These are phyloP conservation scores for Euborellia annulipes DNA, from an alignment of 1,140 invertebrate genomes.

Conservation along the genomic window DNA sequence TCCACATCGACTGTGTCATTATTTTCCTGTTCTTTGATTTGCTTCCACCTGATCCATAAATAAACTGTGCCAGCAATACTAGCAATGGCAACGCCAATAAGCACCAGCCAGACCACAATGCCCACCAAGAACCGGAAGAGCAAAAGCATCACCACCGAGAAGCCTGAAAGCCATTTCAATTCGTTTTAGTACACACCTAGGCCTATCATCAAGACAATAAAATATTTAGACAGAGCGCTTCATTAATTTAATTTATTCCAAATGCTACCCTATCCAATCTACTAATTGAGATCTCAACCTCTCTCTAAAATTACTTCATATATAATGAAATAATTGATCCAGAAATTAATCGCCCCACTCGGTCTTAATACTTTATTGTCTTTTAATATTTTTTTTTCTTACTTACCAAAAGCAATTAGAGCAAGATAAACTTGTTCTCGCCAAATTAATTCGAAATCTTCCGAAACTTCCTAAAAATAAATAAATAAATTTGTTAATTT, in stretches of 20 bases:
- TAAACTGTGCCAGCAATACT: conserved; percentile 40
- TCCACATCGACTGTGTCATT: conserved; percentile 22
- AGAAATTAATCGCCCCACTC: no score
- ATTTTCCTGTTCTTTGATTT: conserved; percentile 22
- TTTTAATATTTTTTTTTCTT: conserved; percentile 6
- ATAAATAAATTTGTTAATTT: no score
- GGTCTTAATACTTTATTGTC: no score
- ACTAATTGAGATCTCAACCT: no score
- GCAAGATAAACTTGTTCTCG: conserved; percentile 41
- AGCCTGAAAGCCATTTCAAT: conserved; percentile 29
- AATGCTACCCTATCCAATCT: no score
- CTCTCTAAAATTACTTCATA: no score
- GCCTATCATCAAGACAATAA: conserved; percentile 1
- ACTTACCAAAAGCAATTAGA: conserved; percentile 41
- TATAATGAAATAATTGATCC: no score
- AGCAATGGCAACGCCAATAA: conserved; percentile 38
- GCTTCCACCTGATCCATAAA: conserved; percentile 39
- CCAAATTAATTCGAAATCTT: conserved; percentile 45
- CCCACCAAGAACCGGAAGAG: conserved; percentile 44
- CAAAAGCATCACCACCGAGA: conserved; percentile 39
- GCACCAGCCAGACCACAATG: conserved; percentile 49
- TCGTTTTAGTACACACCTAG: no score
- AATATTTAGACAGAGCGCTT: conserved; percentile 1
- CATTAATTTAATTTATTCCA: no score
- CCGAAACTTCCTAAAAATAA: conserved; percentile 35